Percentiles rank a stretch among this genome's conserved stretches.
Evolutionary conservation across 2,113 vertebrate genomes (phyloP).

Genomic region (Lonchura striata): DNA sequence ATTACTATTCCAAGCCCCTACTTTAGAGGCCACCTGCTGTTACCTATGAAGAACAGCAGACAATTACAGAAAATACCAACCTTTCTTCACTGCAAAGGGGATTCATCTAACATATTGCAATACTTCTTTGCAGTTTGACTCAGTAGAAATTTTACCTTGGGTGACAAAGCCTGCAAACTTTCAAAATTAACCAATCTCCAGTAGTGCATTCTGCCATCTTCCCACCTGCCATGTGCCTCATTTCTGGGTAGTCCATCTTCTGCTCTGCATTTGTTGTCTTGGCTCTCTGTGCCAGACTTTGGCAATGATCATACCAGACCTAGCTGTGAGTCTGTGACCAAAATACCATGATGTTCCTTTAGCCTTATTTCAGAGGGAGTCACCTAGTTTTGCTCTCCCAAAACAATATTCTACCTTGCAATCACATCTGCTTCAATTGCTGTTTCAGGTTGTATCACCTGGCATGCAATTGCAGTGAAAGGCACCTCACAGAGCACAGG

Average conservation of each 20-base stretch:
- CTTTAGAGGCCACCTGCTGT: background rate
- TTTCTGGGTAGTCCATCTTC: background rate
- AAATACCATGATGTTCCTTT: background rate
- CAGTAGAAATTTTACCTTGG: background rate
- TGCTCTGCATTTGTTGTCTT: background rate
- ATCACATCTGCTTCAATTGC: background rate
- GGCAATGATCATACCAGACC: background rate
- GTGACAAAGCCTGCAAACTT: background rate
- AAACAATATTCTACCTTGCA: background rate
- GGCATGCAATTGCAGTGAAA: background rate
- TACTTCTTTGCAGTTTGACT: background rate
- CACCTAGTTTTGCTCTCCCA: background rate
- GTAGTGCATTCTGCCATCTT: background rate
- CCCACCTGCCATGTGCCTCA: background rate
- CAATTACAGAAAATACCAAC: background rate
- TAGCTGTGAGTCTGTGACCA: background rate
- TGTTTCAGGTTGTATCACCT: background rate
- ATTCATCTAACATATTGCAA: rapidly evolving
- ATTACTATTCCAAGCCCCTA: background rate
- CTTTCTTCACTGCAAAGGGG: background rate
- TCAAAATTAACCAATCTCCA: background rate
- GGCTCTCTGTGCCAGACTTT: background rate
- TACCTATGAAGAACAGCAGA: background rate
- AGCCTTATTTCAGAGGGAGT: background rate
- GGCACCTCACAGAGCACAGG: background rate